Evolutionary conservation across 2,113 vertebrate species (phyloP).

Genomic region (Phalacrocorax aristotelis): DNA sequence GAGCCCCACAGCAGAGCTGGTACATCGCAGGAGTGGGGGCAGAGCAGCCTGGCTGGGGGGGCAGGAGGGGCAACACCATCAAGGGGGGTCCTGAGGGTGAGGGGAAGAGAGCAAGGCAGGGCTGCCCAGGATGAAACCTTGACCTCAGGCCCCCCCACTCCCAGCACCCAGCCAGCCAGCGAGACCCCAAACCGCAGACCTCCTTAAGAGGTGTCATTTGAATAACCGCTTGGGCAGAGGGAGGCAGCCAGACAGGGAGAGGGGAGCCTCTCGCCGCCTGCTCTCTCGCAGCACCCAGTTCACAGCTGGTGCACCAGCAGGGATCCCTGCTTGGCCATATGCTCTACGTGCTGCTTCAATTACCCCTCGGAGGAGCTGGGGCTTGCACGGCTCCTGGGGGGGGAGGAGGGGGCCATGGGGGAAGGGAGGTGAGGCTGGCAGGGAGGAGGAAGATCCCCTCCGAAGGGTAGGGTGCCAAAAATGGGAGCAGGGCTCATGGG

Average conservation of each 20-base stretch:
- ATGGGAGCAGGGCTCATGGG: fast-evolving
- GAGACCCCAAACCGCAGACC: constrained; percentile 33
- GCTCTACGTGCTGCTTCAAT: constrained; percentile 87
- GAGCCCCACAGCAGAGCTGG: background rate
- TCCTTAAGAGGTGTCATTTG: constrained; percentile 75
- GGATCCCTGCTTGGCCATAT: constrained; percentile 88
- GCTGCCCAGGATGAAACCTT: background rate
- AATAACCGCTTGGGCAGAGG: constrained; percentile 67
- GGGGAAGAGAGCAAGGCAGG: background rate
- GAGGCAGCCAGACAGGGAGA: constrained; percentile 59
- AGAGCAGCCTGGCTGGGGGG: background rate
- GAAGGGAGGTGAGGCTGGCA: background rate
- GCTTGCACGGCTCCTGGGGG: constrained; percentile 38
- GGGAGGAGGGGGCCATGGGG: background rate
- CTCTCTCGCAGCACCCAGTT: constrained; percentile 82
- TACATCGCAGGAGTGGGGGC: fast-evolving
- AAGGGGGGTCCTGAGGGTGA: fast-evolving
- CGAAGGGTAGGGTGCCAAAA: background rate
- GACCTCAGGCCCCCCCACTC: background rate
- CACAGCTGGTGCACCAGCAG: constrained; percentile 93
- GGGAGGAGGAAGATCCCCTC: constrained; percentile 2
- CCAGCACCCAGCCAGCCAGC: constrained; percentile 40
- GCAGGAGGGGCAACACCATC: fast-evolving
- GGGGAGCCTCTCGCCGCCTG: constrained; percentile 75
- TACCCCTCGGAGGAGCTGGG: constrained; percentile 79